These are phyloP conservation scores for Hiodon tergisus DNA, from an alignment of 2,113 vertebrate genomes.

Conservation along the genomic window DNA sequence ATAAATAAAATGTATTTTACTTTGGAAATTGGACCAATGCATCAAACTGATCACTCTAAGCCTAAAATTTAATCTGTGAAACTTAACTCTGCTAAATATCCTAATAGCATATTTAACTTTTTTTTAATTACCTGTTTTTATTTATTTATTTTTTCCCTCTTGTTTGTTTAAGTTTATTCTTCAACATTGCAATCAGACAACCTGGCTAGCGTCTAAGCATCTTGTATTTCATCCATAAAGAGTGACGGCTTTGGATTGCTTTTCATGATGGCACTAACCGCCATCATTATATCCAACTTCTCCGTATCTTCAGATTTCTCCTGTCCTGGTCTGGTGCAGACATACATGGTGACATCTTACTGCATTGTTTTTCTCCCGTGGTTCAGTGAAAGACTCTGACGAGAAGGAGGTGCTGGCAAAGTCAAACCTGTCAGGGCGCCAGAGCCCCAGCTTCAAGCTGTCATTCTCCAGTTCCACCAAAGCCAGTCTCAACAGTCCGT, in stretches of 20 bases:
- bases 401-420: constrained; percentile 95
- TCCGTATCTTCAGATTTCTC: background rate
- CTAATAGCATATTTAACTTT: no score
- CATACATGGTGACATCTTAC: background rate
- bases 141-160: no score
- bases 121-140: no score
- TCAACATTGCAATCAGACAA: no score
- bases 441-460: constrained; percentile 97
- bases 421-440: constrained; percentile 86
- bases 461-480: constrained; percentile 91
- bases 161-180: no score
- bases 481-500: constrained; percentile 83
- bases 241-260: no score
- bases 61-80: no score
- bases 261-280: no score
- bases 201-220: no score
- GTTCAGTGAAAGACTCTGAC: constrained; percentile 89
- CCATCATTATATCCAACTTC: background rate
- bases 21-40: background rate
- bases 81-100: no score
- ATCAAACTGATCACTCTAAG: no score
- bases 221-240: no score
- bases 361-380: background rate
- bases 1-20: background rate
- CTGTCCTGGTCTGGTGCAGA: background rate